Percentiles rank a stretch among this genome's conserved stretches.
These are phyloP conservation scores for Augiades crinisus DNA, from an alignment of 2,888 invertebrate genomes.

Conservation along the genomic window DNA sequence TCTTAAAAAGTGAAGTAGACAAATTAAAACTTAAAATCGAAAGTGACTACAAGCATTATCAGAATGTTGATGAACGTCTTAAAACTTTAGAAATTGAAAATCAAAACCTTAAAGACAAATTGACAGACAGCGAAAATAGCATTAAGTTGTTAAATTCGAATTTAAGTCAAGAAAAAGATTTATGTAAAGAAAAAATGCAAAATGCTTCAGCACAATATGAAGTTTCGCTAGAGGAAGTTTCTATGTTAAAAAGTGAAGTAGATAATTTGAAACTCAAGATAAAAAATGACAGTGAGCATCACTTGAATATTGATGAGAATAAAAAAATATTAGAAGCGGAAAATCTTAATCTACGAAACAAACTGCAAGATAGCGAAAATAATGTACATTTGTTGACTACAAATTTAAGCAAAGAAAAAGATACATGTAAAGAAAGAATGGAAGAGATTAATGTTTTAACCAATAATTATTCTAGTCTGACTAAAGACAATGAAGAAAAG, in stretches of 20 bases:
- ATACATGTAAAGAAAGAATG: constrained; percentile 35
- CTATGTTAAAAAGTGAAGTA: constrained; percentile 30
- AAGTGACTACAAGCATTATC: neutral
- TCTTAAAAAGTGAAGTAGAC: constrained; percentile 30
- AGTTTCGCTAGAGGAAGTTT: constrained; percentile 29
- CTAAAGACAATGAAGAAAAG: constrained; percentile 32
- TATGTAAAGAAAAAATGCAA: constrained; percentile 36
- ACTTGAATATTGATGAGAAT: neutral
- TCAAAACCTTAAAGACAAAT: neutral
- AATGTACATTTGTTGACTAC: constrained; percentile 25
- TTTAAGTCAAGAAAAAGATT: constrained; percentile 33
- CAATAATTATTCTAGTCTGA: constrained; percentile 14
- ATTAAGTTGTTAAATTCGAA: constrained; percentile 23
- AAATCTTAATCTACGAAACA: neutral
- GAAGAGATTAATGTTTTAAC: constrained; percentile 29
- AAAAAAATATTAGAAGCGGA: constrained; percentile 2
- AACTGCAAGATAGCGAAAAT: constrained; percentile 11
- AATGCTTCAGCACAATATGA: constrained; percentile 30
- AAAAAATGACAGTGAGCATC: constrained; percentile 1
- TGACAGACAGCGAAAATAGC: constrained; percentile 14
- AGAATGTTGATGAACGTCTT: neutral
- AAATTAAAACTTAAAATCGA: constrained; percentile 26
- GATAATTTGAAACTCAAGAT: constrained; percentile 25
- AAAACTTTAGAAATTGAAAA: constrained; percentile 12
- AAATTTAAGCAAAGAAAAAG: constrained; percentile 32